These are phyloP conservation scores for Channa argus DNA, from an alignment of 2,113 vertebrate genomes.

Conservation along the genomic window DNA sequence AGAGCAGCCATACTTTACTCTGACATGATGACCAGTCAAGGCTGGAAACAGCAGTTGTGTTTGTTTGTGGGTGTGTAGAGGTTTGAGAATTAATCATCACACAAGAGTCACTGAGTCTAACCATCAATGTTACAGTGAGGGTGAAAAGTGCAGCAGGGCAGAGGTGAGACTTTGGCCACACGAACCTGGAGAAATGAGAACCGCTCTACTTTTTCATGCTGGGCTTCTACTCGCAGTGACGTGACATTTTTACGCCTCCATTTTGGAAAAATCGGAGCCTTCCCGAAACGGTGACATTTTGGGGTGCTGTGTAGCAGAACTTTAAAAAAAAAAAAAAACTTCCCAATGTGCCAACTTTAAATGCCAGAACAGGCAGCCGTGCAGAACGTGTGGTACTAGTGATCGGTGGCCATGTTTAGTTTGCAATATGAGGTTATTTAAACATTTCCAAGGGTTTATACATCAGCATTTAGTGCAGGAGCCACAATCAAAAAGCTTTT, in stretches of 20 bases:
- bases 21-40: conserved; percentile 4
- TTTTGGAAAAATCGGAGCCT: too few species aligned
- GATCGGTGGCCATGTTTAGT: too few species aligned
- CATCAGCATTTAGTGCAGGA: neutral
- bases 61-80: neutral
- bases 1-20: neutral
- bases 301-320: too few species aligned
- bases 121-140: neutral
- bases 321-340: too few species aligned
- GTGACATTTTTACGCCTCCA: too few species aligned
- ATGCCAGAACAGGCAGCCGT: neutral
- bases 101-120: neutral
- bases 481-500: neutral
- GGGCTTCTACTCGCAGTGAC: neutral
- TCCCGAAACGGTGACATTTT: too few species aligned
- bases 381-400: too few species aligned
- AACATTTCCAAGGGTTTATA: neutral
- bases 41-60: conserved; percentile 5
- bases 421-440: neutral
- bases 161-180: neutral
- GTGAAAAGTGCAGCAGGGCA: neutral
- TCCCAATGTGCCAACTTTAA: neutral
- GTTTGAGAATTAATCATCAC: conserved; percentile 7
- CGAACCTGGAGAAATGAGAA: neutral
- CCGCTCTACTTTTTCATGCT: neutral